Conservation (phyloP, 2,113 vertebrate genomes). For the Caloenas nicobarica region DNA sequence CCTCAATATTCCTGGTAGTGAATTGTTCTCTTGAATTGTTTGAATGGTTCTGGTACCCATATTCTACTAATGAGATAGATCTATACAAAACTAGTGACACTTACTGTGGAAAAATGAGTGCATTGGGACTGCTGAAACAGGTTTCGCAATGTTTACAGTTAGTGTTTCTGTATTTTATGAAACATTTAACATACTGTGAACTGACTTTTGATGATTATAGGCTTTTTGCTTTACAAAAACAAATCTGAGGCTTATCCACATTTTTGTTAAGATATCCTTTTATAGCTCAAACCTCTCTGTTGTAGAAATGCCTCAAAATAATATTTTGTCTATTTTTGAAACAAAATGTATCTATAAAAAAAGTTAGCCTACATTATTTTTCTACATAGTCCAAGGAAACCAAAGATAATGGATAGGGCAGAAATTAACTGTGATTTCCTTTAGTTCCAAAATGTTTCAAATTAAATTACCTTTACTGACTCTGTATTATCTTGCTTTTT, state of each 20-base stretch:
- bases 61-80: not conserved
- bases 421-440: not conserved
- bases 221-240: not conserved
- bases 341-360: not conserved
- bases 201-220: not conserved
- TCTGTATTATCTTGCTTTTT: not conserved
- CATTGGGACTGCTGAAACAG: not conserved
- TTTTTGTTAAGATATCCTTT: not conserved
- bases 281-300: not conserved
- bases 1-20: not conserved
- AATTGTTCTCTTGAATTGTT: not conserved
- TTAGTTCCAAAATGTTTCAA: not conserved
- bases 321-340: not conserved
- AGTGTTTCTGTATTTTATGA: not conserved
- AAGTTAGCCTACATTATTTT: not conserved
- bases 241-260: not conserved
- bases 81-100: not conserved
- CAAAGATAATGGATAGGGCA: not conserved
- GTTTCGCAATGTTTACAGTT: not conserved
- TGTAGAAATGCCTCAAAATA: not conserved
- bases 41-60: not conserved
- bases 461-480: not conserved
- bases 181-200: not conserved
- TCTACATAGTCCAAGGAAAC: not conserved
- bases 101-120: not conserved